Evolutionary conservation across 1,140 invertebrate species (phyloP).

Genomic region (Bicyclus anynana): DNA sequence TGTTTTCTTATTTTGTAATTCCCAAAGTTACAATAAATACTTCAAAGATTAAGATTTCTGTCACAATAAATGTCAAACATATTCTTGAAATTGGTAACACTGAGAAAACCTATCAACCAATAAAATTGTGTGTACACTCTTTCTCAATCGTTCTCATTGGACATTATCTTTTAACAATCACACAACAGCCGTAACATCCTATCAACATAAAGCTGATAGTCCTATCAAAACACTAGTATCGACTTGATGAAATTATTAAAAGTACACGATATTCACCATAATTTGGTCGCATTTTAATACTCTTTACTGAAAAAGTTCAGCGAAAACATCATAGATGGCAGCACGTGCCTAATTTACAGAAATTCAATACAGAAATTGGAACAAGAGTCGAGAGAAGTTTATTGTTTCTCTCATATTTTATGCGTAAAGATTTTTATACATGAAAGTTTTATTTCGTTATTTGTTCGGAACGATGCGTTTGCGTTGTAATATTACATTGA

Average conservation of each 20-base stretch:
- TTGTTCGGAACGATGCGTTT: slow-evolving; percentile 21
- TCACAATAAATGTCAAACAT: slow-evolving; percentile 23
- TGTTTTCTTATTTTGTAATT: background rate
- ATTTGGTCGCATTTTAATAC: slow-evolving; percentile 1
- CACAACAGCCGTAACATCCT: slow-evolving; percentile 8
- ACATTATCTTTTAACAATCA: background rate
- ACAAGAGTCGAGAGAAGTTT: slow-evolving; percentile 27
- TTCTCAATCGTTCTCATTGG: slow-evolving; percentile 12
- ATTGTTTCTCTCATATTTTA: slow-evolving; percentile 36
- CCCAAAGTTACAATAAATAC: slow-evolving; percentile 1
- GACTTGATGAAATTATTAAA: slow-evolving; percentile 16
- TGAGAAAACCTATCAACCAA: slow-evolving; percentile 16
- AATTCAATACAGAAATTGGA: slow-evolving; percentile 58
- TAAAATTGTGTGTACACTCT: slow-evolving; percentile 3
- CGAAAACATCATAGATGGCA: slow-evolving; percentile 48
- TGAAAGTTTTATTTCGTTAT: slow-evolving; percentile 22
- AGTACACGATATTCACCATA: background rate
- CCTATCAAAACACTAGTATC: slow-evolving; percentile 1
- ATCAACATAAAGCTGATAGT: too few relatives aligned
- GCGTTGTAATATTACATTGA: slow-evolving; percentile 19
- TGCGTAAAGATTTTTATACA: slow-evolving; percentile 30
- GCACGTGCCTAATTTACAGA: slow-evolving; percentile 47
- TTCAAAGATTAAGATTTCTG: slow-evolving; percentile 29
- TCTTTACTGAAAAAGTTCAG: slow-evolving; percentile 14
- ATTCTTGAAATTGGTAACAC: slow-evolving; percentile 21